A percentile compares a stretch with the other conserved stretches of the same genome.
These are phyloP conservation scores for Tupiocoris notatus DNA, from an alignment of 2,888 invertebrate genomes.

Conservation along the genomic window DNA sequence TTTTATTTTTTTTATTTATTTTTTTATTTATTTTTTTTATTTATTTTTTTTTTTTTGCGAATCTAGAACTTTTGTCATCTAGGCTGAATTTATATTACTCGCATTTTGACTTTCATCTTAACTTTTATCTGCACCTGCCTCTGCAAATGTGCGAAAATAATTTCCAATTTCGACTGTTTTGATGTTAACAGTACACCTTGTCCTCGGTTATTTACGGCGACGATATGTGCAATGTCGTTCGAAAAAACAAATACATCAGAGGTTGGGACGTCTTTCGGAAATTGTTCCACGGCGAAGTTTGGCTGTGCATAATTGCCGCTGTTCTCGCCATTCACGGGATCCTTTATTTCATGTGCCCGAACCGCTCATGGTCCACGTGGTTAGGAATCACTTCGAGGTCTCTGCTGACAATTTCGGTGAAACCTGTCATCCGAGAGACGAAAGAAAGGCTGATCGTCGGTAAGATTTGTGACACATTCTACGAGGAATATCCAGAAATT, in stretches of 20 bases:
- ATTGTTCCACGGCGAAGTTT: conserved; percentile 15
- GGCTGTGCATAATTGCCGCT: not conserved
- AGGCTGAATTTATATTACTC: too few species aligned
- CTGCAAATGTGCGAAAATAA: too few species aligned
- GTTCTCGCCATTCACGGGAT: conserved; percentile 1
- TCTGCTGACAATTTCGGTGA: not conserved
- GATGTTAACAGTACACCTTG: conserved; percentile 10
- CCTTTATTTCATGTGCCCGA: not conserved
- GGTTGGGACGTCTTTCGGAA: conserved; percentile 27
- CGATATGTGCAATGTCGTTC: conserved; percentile 21
- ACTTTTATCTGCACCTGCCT: too few species aligned
- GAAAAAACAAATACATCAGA: not conserved
- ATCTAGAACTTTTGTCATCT: too few species aligned
- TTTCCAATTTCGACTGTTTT: too few species aligned
- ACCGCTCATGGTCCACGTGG: conserved; percentile 16
- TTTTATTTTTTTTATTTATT: too few species aligned
- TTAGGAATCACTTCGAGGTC: not conserved
- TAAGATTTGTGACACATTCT: not conserved
- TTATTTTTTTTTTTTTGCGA: too few species aligned
- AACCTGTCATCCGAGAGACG: not conserved
- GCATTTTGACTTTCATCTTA: too few species aligned
- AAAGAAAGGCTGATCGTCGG: conserved; percentile 32
- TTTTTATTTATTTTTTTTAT: too few species aligned
- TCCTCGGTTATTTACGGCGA: conserved; percentile 29
- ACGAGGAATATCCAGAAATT: not conserved